phyloP scores from a whole-genome alignment of 1,140 invertebrate species.

The Brachionus rotundiformis region DNA sequence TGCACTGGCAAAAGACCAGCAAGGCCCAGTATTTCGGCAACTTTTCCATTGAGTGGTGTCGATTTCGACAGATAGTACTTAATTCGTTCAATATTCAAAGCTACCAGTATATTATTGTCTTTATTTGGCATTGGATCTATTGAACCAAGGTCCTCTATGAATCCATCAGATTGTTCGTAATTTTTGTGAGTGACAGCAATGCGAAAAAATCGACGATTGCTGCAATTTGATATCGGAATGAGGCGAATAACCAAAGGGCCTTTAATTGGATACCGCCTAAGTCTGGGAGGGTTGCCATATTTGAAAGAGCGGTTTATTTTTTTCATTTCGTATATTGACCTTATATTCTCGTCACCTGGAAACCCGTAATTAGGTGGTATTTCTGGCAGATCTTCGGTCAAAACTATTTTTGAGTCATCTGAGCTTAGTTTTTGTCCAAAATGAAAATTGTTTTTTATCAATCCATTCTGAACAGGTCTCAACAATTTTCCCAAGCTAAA shows the following conservation, averaged over 20 bases:
- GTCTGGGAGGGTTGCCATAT: slow-evolving; percentile 24
- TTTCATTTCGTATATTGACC: slow-evolving; percentile 37
- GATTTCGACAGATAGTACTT: slow-evolving; percentile 35
- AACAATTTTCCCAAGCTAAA: neutral
- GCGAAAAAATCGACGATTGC: slow-evolving; percentile 39
- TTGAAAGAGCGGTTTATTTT: slow-evolving; percentile 48
- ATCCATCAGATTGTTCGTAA: slow-evolving; percentile 10
- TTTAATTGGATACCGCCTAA: neutral
- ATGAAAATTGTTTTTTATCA: neutral
- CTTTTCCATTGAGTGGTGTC: neutral
- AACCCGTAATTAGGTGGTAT: slow-evolving; percentile 45
- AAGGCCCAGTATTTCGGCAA: slow-evolving; percentile 35
- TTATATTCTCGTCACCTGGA: slow-evolving; percentile 36
- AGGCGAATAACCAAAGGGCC: slow-evolving; percentile 28
- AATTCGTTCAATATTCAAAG: slow-evolving; percentile 43
- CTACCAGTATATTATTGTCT: slow-evolving; percentile 42
- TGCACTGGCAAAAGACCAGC: slow-evolving; percentile 41
- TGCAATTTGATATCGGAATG: slow-evolving; percentile 36
- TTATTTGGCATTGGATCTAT: slow-evolving; percentile 50
- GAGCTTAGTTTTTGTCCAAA: neutral
- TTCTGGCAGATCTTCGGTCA: slow-evolving; percentile 18
- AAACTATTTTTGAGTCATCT: slow-evolving; percentile 14
- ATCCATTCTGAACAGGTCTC: neutral
- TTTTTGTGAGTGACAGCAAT: slow-evolving; percentile 34
- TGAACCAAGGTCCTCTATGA: slow-evolving; percentile 43